Percentiles rank a stretch among this genome's conserved stretches.
Evolutionary conservation across 2,113 vertebrate species (phyloP).

Genomic region (Rostratula benghalensis): DNA sequence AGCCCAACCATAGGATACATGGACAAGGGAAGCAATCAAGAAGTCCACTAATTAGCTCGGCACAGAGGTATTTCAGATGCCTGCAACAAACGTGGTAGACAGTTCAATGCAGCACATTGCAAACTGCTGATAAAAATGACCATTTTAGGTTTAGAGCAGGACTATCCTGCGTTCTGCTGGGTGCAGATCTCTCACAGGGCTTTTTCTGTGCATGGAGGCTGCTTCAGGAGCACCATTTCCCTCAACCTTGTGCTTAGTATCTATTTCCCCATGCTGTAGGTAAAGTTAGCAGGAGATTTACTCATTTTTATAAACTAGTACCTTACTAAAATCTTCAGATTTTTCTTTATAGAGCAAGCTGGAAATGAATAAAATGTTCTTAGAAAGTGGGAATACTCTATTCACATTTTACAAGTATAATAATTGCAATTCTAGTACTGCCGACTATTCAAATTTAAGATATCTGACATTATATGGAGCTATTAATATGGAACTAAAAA

Average conservation of each 20-base stretch:
- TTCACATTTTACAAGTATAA: neutral
- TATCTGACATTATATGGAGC: fast-evolving
- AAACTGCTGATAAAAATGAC: neutral
- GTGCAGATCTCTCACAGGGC: neutral
- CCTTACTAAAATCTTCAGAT: neutral
- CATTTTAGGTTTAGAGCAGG: neutral
- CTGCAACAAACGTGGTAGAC: neutral
- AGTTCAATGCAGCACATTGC: fast-evolving
- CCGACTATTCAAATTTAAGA: neutral
- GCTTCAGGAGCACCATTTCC: neutral
- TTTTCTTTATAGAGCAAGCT: neutral
- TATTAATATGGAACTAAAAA: neutral
- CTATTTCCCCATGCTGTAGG: neutral
- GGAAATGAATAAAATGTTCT: neutral
- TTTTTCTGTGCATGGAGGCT: neutral
- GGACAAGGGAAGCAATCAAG: neutral
- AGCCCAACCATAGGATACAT: fast-evolving
- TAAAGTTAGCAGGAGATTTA: neutral
- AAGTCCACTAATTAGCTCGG: neutral
- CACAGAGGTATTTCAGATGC: neutral
- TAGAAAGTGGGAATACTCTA: neutral
- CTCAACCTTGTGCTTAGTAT: neutral
- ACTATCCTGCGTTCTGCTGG: neutral
- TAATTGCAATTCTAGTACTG: neutral
- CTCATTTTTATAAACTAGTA: neutral